Conservation (phyloP, 2,113 vertebrate genomes). For the Taurulus bubalis region DNA sequence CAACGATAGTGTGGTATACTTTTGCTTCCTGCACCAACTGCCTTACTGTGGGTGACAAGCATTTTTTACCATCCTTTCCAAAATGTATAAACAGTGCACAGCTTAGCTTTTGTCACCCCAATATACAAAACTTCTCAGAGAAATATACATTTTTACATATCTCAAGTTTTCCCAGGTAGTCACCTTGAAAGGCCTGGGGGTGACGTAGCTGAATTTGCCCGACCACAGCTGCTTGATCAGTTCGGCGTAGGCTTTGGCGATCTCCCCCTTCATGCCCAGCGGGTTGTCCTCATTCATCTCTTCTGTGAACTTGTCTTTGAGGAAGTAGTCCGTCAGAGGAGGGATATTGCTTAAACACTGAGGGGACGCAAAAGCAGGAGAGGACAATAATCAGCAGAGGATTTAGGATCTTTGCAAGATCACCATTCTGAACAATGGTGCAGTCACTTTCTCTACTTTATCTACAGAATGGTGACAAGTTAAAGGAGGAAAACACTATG, state of each 20-base stretch:
- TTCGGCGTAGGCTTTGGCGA: constrained; percentile 95
- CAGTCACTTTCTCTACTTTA: neutral
- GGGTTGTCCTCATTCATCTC: constrained; percentile 99
- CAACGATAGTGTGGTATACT: neutral
- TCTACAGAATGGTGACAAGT: neutral
- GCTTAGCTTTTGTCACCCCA: neutral
- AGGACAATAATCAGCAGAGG: neutral
- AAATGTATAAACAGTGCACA: neutral
- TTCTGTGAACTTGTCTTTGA: constrained; percentile 95
- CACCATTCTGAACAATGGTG: neutral
- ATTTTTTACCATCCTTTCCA: neutral
- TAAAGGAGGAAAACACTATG: neutral
- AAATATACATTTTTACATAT: neutral
- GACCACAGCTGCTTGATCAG: constrained; percentile 98
- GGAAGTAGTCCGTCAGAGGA: constrained; percentile 96
- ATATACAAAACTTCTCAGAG: neutral
- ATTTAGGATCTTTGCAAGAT: neutral
- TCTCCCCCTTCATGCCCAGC: constrained; percentile 98
- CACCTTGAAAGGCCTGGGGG: constrained; percentile 98
- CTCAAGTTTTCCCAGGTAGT: constrained; percentile 5
- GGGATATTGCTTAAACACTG: constrained; percentile 99
- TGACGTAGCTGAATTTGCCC: constrained; percentile 96
- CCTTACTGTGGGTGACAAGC: constrained; percentile 1
- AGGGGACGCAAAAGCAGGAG: constrained; percentile 48
- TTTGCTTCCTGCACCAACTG: neutral